Evolutionary conservation across 2,113 vertebrate genomes (phyloP).

Genomic region (Dolichotis patagonum): DNA sequence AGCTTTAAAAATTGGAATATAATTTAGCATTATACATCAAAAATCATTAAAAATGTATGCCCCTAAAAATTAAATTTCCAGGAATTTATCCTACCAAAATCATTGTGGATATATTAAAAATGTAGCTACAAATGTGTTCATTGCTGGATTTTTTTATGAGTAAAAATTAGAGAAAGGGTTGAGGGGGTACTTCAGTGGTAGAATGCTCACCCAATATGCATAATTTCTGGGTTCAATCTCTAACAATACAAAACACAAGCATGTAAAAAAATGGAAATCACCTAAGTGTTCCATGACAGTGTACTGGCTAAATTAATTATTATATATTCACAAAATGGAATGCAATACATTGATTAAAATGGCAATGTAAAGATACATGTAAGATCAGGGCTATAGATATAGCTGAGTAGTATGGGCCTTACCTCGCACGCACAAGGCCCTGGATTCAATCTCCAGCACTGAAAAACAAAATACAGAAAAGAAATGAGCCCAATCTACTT

Average conservation of each 20-base stretch:
- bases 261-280: neutral
- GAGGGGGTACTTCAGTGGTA: too few species aligned
- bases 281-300: neutral
- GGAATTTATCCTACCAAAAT: slow-evolving; percentile 1
- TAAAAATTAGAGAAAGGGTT: neutral
- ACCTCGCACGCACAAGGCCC: neutral
- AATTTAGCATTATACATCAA: neutral
- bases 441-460: neutral
- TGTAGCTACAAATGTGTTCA: neutral
- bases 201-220: neutral
- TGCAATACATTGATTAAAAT: neutral
- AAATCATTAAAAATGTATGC: neutral
- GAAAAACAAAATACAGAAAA: neutral
- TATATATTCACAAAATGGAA: neutral
- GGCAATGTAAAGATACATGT: neutral
- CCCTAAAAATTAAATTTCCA: neutral
- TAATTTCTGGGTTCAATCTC: neutral
- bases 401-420: neutral
- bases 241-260: neutral
- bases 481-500: neutral
- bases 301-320: neutral
- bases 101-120: neutral
- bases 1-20: neutral
- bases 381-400: neutral
- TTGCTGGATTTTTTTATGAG: neutral